A percentile compares a stretch with the other conserved stretches of the same genome.
phyloP scores from a whole-genome alignment of 2,113 vertebrate genomes.

The Petrocephalus zakoni region DNA sequence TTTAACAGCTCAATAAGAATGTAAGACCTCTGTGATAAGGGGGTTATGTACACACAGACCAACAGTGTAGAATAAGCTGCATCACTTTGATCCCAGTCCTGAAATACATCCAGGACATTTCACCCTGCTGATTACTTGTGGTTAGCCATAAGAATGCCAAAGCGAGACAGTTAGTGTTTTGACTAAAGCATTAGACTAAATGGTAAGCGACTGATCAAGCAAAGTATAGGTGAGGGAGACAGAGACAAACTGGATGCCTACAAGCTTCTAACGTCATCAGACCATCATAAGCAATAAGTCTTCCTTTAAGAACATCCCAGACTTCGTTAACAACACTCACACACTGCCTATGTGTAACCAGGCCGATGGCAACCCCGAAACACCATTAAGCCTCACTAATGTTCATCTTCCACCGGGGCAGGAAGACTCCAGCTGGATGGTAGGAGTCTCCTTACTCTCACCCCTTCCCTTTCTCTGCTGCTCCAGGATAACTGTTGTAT shows the following conservation, averaged over 20 bases:
- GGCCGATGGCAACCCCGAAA: neutral
- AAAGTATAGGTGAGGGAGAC: neutral
- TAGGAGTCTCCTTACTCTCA: constrained; percentile 22
- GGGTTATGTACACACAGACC: neutral
- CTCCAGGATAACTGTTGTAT: constrained; percentile 53
- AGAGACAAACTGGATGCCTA: neutral
- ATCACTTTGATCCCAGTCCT: neutral
- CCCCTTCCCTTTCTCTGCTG: neutral
- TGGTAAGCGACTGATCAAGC: neutral
- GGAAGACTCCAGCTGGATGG: neutral
- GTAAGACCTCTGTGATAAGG: neutral
- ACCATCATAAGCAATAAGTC: neutral
- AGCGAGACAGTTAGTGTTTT: neutral
- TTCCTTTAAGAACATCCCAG: neutral
- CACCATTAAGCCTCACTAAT: neutral
- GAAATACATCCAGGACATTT: neutral
- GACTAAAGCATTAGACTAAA: neutral
- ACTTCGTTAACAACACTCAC: neutral
- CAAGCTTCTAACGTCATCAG: neutral
- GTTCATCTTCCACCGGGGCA: neutral
- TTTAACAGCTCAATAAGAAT: neutral
- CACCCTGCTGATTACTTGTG: neutral
- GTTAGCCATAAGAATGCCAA: neutral
- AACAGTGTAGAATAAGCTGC: neutral
- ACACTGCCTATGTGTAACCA: neutral